Evolutionary conservation across 1,140 invertebrate species (phyloP).

Genomic region (Neelides sp.): DNA sequence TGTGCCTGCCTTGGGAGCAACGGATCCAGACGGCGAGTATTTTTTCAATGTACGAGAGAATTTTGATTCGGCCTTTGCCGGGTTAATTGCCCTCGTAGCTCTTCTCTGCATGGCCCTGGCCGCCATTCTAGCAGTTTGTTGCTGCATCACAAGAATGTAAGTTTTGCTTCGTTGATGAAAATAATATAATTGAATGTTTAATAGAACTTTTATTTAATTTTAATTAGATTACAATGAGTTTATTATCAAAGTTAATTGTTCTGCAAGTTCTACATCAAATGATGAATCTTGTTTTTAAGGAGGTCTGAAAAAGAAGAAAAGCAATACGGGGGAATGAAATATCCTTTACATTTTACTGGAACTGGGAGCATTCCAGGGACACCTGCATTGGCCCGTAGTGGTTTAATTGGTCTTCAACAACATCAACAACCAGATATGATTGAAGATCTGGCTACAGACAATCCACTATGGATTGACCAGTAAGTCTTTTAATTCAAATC

Average conservation of each 20-base stretch:
- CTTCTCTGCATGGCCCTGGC: conserved; percentile 73
- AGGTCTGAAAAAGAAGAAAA: conserved; percentile 21
- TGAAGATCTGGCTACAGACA: conserved; percentile 74
- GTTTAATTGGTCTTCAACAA: too few species aligned
- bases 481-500: conserved; percentile 37
- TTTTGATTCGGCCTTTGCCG: conserved; percentile 72
- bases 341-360: conserved; percentile 24
- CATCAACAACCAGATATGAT: conserved; percentile 40
- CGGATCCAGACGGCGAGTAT: conserved; percentile 20
- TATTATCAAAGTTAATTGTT: too few species aligned
- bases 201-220: conserved; percentile 6
- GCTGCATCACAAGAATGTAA: conserved; percentile 58
- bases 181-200: background rate
- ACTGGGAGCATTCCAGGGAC: conserved; percentile 19
- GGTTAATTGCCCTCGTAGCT: conserved; percentile 68
- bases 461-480: conserved; percentile 86
- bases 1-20: conserved; percentile 21
- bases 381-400: conserved; percentile 10
- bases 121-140: conserved; percentile 74
- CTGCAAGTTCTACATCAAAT: too few species aligned
- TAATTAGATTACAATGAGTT: too few species aligned
- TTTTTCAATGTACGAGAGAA: conserved; percentile 44
- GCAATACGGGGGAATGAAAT: conserved; percentile 26
- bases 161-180: background rate
- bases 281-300: too few species aligned